Evolutionary conservation across 2,113 vertebrate species (phyloP).

Genomic region (Boleophthalmus pectinirostris): DNA sequence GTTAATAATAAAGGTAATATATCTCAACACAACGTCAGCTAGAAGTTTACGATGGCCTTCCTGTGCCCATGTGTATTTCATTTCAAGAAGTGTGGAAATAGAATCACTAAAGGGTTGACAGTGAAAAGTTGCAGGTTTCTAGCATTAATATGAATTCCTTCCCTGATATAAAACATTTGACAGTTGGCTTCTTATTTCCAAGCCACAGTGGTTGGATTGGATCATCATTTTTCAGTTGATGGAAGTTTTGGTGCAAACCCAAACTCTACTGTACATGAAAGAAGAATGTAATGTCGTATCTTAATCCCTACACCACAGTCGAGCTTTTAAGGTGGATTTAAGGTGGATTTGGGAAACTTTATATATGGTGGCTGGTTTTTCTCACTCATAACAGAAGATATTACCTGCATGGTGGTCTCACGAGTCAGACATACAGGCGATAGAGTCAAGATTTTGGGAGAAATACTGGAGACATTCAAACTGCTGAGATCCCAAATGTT

Average conservation of each 20-base stretch:
- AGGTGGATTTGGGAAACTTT: background rate
- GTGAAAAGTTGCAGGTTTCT: background rate
- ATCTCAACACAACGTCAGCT: background rate
- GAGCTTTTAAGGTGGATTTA: background rate
- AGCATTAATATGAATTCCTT: background rate
- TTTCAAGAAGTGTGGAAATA: background rate
- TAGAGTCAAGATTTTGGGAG: background rate
- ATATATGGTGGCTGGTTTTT: background rate
- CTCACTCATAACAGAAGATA: background rate
- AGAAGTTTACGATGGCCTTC: background rate
- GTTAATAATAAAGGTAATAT: background rate
- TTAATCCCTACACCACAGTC: background rate
- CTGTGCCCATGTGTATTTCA: background rate
- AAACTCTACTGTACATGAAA: constrained; percentile 1
- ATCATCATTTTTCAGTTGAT: background rate
- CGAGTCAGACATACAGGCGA: background rate
- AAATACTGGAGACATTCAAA: background rate
- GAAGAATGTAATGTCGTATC: constrained; percentile 1
- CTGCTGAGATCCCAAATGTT: background rate
- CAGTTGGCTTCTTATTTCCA: constrained; percentile 10
- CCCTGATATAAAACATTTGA: background rate
- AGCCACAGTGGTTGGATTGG: constrained; percentile 5
- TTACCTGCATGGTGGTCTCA: constrained; percentile 3
- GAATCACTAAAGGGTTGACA: background rate
- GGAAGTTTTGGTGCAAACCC: constrained; percentile 9